phyloP scores from a whole-genome alignment of 1,140 invertebrate genomes.

The Paracyclopina nana region DNA sequence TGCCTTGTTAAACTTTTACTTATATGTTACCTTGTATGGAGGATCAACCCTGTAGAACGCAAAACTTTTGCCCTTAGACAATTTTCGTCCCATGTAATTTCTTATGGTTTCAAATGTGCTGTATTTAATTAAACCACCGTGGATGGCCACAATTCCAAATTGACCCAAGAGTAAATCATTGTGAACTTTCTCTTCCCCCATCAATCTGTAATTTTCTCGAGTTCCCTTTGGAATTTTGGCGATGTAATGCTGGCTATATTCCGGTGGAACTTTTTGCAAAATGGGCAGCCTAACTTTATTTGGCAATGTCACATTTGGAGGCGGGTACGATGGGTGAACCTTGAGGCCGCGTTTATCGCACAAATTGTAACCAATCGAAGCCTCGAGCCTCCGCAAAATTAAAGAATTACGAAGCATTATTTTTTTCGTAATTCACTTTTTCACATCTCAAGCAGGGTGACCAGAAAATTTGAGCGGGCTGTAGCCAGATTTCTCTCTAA shows the following conservation, averaged over 20 bases:
- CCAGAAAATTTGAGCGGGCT: too few relatives aligned
- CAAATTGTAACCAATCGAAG: too few relatives aligned
- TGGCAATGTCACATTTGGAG: background rate
- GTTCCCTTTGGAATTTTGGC: constrained; percentile 46
- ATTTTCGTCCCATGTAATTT: constrained; percentile 44
- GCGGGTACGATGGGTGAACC: too few relatives aligned
- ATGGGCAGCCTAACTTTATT: constrained; percentile 3
- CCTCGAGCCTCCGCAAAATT: too few relatives aligned
- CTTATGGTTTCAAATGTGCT: constrained; percentile 76
- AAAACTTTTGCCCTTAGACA: constrained; percentile 47
- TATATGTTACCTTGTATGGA: too few relatives aligned
- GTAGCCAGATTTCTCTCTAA: too few relatives aligned
- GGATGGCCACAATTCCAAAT: constrained; percentile 70
- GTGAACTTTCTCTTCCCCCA: constrained; percentile 67
- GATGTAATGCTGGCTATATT: constrained; percentile 1
- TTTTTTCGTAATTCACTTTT: too few relatives aligned
- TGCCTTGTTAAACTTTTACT: too few relatives aligned
- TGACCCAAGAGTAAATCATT: constrained; percentile 67
- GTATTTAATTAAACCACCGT: constrained; percentile 53
- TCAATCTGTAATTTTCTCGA: constrained; percentile 54
- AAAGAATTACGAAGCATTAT: too few relatives aligned
- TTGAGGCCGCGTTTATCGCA: too few relatives aligned
- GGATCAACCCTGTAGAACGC: constrained; percentile 84
- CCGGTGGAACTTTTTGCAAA: constrained; percentile 3
- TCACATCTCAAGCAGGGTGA: too few relatives aligned